These are phyloP conservation scores for Corapipo altera DNA, from an alignment of 2,113 vertebrate species.

Conservation along the genomic window DNA sequence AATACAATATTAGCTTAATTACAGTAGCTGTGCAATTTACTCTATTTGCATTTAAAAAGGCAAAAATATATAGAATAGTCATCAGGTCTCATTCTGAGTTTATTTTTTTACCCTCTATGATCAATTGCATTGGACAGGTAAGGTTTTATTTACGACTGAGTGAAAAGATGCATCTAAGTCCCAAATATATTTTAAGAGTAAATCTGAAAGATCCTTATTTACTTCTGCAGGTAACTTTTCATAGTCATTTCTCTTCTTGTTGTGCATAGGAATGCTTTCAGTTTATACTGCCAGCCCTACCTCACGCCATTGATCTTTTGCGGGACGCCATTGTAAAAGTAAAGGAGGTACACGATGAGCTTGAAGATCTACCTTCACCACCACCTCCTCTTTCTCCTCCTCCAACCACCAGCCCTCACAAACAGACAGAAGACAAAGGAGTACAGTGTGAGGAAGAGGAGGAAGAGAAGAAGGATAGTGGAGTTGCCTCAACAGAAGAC, in stretches of 20 bases:
- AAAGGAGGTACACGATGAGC: conserved; percentile 92
- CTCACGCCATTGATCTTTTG: conserved; percentile 97
- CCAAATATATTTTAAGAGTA: neutral
- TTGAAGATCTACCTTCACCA: conserved; percentile 95
- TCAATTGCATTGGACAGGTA: neutral
- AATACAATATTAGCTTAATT: neutral
- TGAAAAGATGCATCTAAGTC: neutral
- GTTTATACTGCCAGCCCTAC: conserved; percentile 98
- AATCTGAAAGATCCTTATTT: neutral
- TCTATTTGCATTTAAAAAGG: neutral
- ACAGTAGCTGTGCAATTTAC: neutral
- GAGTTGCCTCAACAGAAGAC: conserved; percentile 95
- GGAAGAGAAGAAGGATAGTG: conserved; percentile 97
- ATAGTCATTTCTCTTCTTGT: conserved; percentile 48
- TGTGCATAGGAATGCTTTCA: conserved; percentile 95
- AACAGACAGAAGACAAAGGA: conserved; percentile 96
- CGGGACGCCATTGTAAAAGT: conserved; percentile 93
- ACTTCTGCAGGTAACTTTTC: conserved; percentile 14
- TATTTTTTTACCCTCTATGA: neutral
- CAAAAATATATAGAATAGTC: neutral
- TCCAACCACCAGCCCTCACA: conserved; percentile 91
- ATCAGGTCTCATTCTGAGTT: neutral
- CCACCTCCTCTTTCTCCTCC: conserved; percentile 90
- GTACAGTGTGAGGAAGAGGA: conserved; percentile 98
- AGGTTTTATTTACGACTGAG: neutral